Evolutionary conservation across 1,140 invertebrate species (phyloP), one percentile per base, ranked within the genome.

Genomic region (Heliconius melpomene): DNA sequence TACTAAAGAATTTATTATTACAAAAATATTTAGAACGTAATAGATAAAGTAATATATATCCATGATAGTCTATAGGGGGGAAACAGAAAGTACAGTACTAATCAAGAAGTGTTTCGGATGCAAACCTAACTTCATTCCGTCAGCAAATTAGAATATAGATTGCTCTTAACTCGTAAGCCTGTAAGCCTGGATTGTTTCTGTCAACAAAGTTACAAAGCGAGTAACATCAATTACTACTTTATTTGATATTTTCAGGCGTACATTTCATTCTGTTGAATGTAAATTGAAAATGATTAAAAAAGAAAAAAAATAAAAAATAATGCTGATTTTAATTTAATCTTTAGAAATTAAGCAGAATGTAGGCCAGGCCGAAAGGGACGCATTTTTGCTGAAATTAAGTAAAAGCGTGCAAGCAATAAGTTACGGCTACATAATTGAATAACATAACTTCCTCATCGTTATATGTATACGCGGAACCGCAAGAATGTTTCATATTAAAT

Each of bases 161-260:
- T 26, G 23, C 26, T 66, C 11, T 66, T 26, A 66, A 66, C n/a
- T 23, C 20, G 3, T 23, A 60, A 60, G 23, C n/a, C 54, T 23
- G n/a, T 60, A 60, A 60, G n/a, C 9, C 2, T 60, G 26, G 20
- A 60, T 60, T 26, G 57, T 11, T 60, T 60, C 9, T 26, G 23
- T 29, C 60, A 13, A 66, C 60, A 66, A 66, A 66, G 57, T 60
- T 60, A 60, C 57, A 60, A 60, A 60, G 57, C n/a, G 57, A 60
- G 60, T 66, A 26, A 66, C 29, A 11, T 3, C 6, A 66, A 66
- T 29, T 2, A 66, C 23, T 26, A 66, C 11, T n/a, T n/a, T 26
- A 26, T 66, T 16, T 2, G 23, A 66, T 7, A 66, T 66, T 66
- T 66, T 66, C 23, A 26, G 11, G 23, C 57, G 29, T 32, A 32